These are phyloP conservation scores for Perca schrenkii DNA, from an alignment of 2,113 vertebrate genomes.

Conservation along the genomic window DNA sequence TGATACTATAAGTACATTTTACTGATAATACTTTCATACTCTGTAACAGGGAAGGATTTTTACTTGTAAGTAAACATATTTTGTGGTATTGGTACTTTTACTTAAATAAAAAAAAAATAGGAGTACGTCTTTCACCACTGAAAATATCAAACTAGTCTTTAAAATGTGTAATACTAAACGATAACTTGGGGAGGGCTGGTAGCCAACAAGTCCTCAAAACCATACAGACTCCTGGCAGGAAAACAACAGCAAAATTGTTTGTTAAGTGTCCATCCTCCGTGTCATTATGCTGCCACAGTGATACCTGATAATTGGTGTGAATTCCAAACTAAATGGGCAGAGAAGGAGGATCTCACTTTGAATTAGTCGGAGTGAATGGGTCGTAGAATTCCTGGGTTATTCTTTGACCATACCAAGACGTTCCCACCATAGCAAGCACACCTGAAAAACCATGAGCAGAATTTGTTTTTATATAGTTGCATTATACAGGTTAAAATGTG, in stretches of 20 bases:
- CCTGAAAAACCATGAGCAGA: constrained; percentile 79
- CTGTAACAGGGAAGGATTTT: neutral
- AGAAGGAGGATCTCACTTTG: constrained; percentile 83
- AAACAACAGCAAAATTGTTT: constrained; percentile 1
- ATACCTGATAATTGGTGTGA: constrained; percentile 3
- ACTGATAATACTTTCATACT: neutral
- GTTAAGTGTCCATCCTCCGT: neutral
- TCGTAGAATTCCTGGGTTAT: constrained; percentile 91
- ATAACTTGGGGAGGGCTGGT: neutral
- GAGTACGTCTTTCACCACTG: neutral
- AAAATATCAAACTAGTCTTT: neutral
- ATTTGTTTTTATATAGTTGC: no score
- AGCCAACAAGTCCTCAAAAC: no score
- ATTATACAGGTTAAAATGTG: neutral
- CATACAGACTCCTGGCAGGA: neutral
- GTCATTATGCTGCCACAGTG: neutral
- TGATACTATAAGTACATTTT: neutral
- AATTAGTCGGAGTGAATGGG: constrained; percentile 91
- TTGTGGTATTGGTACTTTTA: neutral
- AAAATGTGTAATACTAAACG: neutral
- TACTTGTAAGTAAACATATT: neutral
- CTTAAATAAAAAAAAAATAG: neutral
- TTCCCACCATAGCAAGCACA: constrained; percentile 88
- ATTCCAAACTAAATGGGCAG: neutral
- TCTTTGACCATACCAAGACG: constrained; percentile 91